phyloP scores from a whole-genome alignment of 2,113 vertebrate species.

The Brachirus orientalis region DNA sequence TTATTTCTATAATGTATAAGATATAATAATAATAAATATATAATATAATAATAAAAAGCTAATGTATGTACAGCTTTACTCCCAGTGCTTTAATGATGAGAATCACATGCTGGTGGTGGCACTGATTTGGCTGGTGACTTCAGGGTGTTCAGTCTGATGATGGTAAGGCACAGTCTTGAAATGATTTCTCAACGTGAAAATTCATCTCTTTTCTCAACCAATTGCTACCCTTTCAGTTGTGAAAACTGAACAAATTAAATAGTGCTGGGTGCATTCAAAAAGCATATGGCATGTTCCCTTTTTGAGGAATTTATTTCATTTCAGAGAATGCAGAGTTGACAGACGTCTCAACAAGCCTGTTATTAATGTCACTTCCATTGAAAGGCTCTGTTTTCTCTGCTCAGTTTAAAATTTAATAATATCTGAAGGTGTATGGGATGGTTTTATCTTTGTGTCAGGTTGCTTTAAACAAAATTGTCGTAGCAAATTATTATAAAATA shows the following conservation, averaged over 20 bases:
- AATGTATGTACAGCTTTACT: too few relatives aligned
- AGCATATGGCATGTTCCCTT: conserved; percentile 41
- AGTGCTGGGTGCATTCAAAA: conserved; percentile 43
- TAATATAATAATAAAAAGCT: too few relatives aligned
- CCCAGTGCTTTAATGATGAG: too few relatives aligned
- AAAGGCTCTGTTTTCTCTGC: conserved; percentile 44
- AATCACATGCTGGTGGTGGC: too few relatives aligned
- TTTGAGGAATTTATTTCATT: conserved; percentile 52
- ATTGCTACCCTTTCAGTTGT: conserved; percentile 53
- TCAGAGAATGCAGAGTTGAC: conserved; percentile 42
- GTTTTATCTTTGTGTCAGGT: background rate
- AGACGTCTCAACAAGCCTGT: conserved; percentile 43
- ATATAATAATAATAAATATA: too few relatives aligned
- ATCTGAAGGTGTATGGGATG: conserved; percentile 29
- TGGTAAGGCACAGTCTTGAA: background rate
- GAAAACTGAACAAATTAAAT: conserved; percentile 65
- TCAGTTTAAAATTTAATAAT: conserved; percentile 49
- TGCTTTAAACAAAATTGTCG: background rate
- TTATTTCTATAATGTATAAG: too few relatives aligned
- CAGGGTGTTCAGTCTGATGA: background rate
- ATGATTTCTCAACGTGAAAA: conserved; percentile 57
- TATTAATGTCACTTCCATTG: conserved; percentile 66
- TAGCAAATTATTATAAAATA: conserved; percentile 40
- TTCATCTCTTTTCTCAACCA: conserved; percentile 39
- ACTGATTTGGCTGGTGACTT: background rate